Base-by-base conservation (phyloP, 2,113 vertebrate genomes). In the Capricornis sumatraensis region DNA sequence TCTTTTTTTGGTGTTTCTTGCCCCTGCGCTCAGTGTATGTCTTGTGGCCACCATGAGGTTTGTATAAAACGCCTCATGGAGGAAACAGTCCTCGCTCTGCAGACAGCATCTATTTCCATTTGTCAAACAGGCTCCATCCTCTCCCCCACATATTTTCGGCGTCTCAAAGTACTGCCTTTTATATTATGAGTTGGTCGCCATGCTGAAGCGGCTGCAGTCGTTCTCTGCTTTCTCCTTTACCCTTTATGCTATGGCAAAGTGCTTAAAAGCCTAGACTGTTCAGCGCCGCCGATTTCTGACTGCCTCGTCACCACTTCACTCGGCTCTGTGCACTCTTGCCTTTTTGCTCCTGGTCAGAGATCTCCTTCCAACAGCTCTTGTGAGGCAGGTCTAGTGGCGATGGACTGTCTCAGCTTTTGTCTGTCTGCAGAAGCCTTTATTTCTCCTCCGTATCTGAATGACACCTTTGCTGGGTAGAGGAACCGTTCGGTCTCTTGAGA, bases 131-230 rank as follows among this genome's bases (percentile, higher is more conserved):
- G 50, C 19, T 25, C 79, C 33, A 1, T 53, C 79, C 19, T 25
- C 47, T 23, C 8, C 50, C 6, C 79, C 19, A 14, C 52, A 1
- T 25, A 7, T 14, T 23, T n/a, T 14, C 1, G 28, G 30, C 2
- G 50, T 4, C 33, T 82, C 50, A 23, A 7, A 53, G 50, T 2
- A 2, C 79, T n/a, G 47, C 33, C 53, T 8, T 33, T 36, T 8
- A 2, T 7, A 7, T 14, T 7, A 7, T 14, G 79, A 36, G 79
- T 1, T 53, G 23, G 50, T 23, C 14, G 7, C 19, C 5, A 8
- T 2, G 19, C 2, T 53, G 50, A 23, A 4, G 50, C 2, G 19
- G 33, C 50, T 36, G 33, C 0, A 14, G 50, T 8, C 14, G 1
- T n/a, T 7, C n/a, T n/a, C 50, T 12, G 47, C 78, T 30, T 52